A percentile compares a stretch with the other conserved stretches of the same genome.
phyloP scores from a whole-genome alignment of 2,888 invertebrate genomes.

The Dermolepida albohirtum region DNA sequence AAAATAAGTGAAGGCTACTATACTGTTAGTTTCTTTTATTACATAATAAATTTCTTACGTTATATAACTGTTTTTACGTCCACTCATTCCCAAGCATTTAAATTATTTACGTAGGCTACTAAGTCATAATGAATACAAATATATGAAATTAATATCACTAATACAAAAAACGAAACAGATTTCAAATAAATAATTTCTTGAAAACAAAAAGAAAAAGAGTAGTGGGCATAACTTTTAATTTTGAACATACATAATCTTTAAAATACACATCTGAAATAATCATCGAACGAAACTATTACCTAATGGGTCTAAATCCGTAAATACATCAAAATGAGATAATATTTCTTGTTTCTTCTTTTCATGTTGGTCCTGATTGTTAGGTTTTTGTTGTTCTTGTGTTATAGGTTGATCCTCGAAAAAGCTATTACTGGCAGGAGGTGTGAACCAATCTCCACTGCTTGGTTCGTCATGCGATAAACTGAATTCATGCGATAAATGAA shows the following conservation, averaged over 20 bases:
- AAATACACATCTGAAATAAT: conserved; percentile 42
- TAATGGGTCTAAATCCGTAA: conserved; percentile 93
- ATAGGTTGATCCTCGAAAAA: conserved; percentile 59
- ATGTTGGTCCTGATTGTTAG: conserved; percentile 60
- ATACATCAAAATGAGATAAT: conserved; percentile 79
- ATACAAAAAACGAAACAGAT: too few relatives aligned
- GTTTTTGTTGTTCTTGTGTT: conserved; percentile 47
- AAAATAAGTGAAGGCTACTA: too few relatives aligned
- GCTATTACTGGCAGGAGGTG: conserved; percentile 58
- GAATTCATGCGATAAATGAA: conserved; percentile 56
- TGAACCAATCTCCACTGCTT: conserved; percentile 63
- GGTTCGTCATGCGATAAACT: conserved; percentile 55
- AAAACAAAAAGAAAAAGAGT: conserved; percentile 1
- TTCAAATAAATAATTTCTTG: too few relatives aligned
- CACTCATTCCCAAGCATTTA: too few relatives aligned
- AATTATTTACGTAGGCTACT: too few relatives aligned
- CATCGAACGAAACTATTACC: conserved; percentile 69
- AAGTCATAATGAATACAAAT: too few relatives aligned
- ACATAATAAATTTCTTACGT: too few relatives aligned
- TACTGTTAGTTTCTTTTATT: too few relatives aligned
- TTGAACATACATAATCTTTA: conserved; percentile 22
- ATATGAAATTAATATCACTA: too few relatives aligned
- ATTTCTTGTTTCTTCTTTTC: conserved; percentile 62
- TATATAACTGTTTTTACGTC: too few relatives aligned
- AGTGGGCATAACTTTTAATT: background rate